phyloP scores from a whole-genome alignment of 2,797 vertebrate species.

The Echiichthys vipera region DNA sequence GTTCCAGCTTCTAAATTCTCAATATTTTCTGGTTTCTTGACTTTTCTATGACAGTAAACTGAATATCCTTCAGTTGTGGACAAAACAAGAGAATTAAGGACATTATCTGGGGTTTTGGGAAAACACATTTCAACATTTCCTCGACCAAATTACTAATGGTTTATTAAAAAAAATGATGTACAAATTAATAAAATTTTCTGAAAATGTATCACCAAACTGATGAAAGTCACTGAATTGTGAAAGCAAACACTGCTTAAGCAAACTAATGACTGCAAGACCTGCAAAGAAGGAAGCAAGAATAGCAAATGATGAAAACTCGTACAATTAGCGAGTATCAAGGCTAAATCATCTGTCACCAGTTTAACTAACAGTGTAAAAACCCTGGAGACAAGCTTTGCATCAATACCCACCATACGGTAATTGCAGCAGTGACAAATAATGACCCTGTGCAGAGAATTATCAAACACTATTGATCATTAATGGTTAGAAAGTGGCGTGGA shows the following conservation, averaged over 20 bases:
- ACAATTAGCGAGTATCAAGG: conserved; percentile 48
- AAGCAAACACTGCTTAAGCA: conserved; percentile 18
- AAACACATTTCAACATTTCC: no score
- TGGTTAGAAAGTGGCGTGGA: conserved; percentile 32
- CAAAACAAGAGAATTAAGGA: no score
- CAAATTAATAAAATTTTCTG: no score
- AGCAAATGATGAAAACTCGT: conserved; percentile 14
- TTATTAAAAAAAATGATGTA: no score
- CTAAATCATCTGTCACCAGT: conserved; percentile 28
- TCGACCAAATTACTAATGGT: no score
- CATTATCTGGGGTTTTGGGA: no score
- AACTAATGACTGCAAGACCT: conserved; percentile 21
- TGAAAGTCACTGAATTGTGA: neutral
- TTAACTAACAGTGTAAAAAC: conserved; percentile 37
- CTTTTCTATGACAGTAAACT: no score
- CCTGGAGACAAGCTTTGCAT: conserved; percentile 20
- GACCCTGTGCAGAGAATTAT: conserved; percentile 51
- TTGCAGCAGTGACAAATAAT: conserved; percentile 57
- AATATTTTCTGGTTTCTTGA: no score
- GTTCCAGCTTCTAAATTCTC: no score
- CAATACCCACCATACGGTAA: conserved; percentile 40
- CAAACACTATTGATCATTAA: conserved; percentile 52
- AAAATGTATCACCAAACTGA: neutral
- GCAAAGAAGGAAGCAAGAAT: neutral
- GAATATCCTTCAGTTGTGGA: no score